Base-by-base conservation (phyloP, 1,140 invertebrate species). In the Aphidius ervi region DNA sequence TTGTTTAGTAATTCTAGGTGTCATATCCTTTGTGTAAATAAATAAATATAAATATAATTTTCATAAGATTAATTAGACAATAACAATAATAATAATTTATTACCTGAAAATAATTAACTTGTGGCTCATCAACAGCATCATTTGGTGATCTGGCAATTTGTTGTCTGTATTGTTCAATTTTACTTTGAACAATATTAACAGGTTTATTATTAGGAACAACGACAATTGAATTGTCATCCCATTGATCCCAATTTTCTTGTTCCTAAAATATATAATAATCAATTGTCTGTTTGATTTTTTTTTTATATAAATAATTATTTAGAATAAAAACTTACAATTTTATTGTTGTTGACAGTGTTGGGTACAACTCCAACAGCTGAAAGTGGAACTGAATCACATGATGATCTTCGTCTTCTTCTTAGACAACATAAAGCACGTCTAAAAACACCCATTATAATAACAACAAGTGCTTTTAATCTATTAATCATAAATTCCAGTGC, bases 381-480 rank as follows among this genome's bases (percentile, higher is more conserved):
- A 49, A 85, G 70, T 0, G 82, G 82, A 31, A 82, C 77, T 0
- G 76, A 75, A 62, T 83, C 82, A 56, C 74, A 78, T 4, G 78
- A 83, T 4, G 74, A 75, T 64, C 79, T 73, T 70, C 82, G 72
- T 66, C 82, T 70, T 54, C 80, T 71, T 42, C 81, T 74, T 42
- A 85, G 74, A 68, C 83, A 85, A 65, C 82, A 84, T 69, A 85
- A 74, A 0, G 83, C 82, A 31, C 81, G 72, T 57, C 77, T 77
- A 42, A 83, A 77, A 42, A 79, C 62, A 10, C 77, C 80, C 37
- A 83, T 46, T 5, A 84, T 55, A 53, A 83, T 45, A 6, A 84
- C 63, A 55, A 84, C 53, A 10, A 84, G 66, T 6, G 77, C 76
- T 73, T 83, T 83, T 0, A 85, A 37, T 46, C 78, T 69, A 67